Conservation (phyloP, 1,140 invertebrate species). For the Brachionus plicatilis region DNA sequence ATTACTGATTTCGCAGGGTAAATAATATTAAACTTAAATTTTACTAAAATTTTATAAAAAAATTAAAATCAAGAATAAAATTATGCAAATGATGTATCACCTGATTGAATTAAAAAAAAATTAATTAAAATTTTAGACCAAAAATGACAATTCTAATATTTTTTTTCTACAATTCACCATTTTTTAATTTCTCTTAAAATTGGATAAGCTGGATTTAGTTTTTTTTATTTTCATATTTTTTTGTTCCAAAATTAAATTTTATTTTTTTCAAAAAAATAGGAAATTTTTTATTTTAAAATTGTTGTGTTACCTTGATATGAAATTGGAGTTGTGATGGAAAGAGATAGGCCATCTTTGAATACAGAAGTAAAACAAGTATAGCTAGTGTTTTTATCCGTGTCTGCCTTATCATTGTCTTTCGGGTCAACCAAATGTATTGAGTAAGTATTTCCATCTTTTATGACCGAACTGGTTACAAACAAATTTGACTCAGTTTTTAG, state of each 20-base stretch:
- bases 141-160: no score
- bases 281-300: neutral
- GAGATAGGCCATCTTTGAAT: slow-evolving; percentile 20
- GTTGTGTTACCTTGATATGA: neutral
- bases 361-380: slow-evolving; percentile 41
- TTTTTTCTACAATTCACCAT: no score
- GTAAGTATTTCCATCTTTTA: slow-evolving; percentile 54
- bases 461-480: slow-evolving; percentile 46
- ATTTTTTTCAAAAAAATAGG: neutral
- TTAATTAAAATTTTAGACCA: no score
- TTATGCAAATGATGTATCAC: no score
- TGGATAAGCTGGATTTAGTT: no score
- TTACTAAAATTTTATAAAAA: no score
- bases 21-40: no score
- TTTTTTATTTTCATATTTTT: no score
- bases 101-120: no score
- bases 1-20: no score
- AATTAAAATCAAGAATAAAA: no score
- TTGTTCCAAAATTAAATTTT: neutral
- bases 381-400: neutral
- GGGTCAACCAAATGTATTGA: slow-evolving; percentile 53
- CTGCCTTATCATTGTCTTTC: neutral
- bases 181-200: no score
- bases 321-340: slow-evolving; percentile 8
- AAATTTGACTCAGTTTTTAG: slow-evolving; percentile 45